These are phyloP conservation scores for Phylloscopus trochiloides DNA, from an alignment of 2,113 vertebrate genomes.

Conservation along the genomic window DNA sequence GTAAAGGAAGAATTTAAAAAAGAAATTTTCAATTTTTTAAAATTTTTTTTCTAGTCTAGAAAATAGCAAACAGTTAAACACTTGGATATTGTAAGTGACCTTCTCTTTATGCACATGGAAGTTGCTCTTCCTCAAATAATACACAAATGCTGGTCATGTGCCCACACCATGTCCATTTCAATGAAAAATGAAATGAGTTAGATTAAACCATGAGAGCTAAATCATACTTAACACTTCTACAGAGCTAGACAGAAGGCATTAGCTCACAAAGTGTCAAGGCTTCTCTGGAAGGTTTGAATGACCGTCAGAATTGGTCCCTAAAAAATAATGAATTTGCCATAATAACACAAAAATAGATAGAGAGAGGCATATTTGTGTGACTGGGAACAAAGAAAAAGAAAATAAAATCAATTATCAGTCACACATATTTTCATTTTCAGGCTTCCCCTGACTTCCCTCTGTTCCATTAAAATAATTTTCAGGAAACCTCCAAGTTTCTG, in stretches of 20 bases:
- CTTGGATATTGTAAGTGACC: background rate
- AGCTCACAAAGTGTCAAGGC: background rate
- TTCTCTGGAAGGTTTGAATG: background rate
- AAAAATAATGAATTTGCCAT: background rate
- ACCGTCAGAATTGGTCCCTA: background rate
- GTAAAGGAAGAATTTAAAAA: background rate
- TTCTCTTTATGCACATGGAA: background rate
- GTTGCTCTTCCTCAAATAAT: background rate
- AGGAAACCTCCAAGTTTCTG: background rate
- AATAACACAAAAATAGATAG: background rate
- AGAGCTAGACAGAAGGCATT: background rate
- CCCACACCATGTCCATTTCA: background rate
- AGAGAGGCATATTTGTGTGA: background rate
- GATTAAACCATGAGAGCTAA: background rate
- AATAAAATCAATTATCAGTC: background rate
- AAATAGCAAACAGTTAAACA: background rate
- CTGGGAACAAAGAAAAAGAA: background rate
- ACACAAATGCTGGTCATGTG: background rate
- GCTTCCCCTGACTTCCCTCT: background rate
- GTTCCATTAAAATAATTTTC: background rate
- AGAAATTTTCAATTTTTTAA: background rate
- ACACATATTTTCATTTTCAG: background rate
- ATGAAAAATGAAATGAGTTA: background rate
- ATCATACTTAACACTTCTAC: background rate
- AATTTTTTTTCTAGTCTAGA: background rate